Percentiles rank a stretch among this genome's conserved stretches.
These are phyloP conservation scores for Takifugu rubripes DNA, from an alignment of 2,797 vertebrate species.

Conservation along the genomic window DNA sequence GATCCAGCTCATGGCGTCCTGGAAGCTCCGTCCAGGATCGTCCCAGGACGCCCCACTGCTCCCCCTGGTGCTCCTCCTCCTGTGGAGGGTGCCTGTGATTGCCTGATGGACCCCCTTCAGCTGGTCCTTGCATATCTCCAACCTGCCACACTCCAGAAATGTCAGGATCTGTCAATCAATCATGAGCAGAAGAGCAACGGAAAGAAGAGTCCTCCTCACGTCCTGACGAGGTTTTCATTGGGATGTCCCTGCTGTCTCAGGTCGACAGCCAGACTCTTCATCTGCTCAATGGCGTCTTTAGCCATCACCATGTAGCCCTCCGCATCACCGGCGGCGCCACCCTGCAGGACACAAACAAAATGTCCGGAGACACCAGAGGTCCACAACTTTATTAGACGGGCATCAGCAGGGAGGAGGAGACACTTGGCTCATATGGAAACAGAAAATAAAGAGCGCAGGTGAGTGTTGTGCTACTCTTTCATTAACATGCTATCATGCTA, in stretches of 20 bases:
- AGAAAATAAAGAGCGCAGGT: no score
- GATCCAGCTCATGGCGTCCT: constrained; percentile 74
- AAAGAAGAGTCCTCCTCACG: constrained; percentile 39
- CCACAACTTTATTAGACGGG: not conserved
- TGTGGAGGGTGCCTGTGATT: constrained; percentile 33
- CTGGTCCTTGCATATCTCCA: constrained; percentile 67
- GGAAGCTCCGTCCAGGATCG: constrained; percentile 53
- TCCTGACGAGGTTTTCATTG: constrained; percentile 58
- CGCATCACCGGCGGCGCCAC: constrained; percentile 35
- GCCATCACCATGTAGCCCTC: constrained; percentile 63
- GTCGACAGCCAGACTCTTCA: constrained; percentile 52
- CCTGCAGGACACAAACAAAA: constrained; percentile 38
- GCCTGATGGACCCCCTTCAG: constrained; percentile 61
- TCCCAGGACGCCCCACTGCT: constrained; percentile 56
- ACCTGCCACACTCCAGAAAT: constrained; percentile 25
- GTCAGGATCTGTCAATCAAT: not conserved
- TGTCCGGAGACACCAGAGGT: not conserved
- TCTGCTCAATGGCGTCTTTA: constrained; percentile 56
- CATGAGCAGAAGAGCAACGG: not conserved
- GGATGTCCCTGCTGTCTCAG: constrained; percentile 64
- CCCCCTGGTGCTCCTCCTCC: constrained; percentile 54
- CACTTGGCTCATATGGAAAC: no score
- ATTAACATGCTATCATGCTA: no score
- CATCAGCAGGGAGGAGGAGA: not conserved
- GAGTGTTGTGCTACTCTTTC: no score